phyloP scores from a whole-genome alignment of 2,113 vertebrate species.

The Hippocampus mohnikei region DNA sequence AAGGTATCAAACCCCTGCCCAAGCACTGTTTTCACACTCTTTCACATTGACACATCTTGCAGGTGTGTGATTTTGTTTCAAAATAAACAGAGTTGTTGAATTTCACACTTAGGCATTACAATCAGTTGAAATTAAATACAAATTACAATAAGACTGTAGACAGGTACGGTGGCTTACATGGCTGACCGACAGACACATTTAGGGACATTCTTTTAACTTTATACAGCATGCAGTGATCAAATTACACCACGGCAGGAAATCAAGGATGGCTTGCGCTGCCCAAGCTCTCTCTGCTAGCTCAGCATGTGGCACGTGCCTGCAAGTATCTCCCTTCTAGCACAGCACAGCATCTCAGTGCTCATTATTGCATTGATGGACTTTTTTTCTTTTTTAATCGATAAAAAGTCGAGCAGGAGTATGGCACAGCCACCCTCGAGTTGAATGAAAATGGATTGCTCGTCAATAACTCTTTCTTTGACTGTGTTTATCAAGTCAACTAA shows the following conservation, averaged over 20 bases:
- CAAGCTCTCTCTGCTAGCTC: slow-evolving; percentile 54
- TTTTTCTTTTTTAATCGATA: slow-evolving; percentile 4
- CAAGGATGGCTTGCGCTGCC: slow-evolving; percentile 68
- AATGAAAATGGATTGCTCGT: slow-evolving; percentile 1
- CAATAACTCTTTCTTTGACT: background rate
- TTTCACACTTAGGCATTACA: too few relatives aligned
- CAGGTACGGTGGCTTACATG: background rate
- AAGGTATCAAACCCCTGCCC: too few relatives aligned
- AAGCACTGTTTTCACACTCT: too few relatives aligned
- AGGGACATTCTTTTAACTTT: slow-evolving; percentile 63
- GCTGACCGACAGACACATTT: slow-evolving; percentile 9
- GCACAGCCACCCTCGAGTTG: slow-evolving; percentile 1
- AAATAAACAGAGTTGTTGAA: too few relatives aligned
- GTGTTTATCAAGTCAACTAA: background rate
- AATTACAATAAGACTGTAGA: too few relatives aligned
- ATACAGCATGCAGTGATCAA: slow-evolving; percentile 66
- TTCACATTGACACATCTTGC: background rate
- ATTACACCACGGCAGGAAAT: slow-evolving; percentile 76
- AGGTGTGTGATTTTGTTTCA: too few relatives aligned
- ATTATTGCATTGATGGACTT: slow-evolving; percentile 17
- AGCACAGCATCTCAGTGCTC: slow-evolving; percentile 15
- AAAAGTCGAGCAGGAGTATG: background rate
- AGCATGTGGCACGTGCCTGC: slow-evolving; percentile 50
- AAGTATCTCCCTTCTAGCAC: slow-evolving; percentile 10
- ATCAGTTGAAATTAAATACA: too few relatives aligned